A percentile compares a stretch with the other conserved stretches of the same genome.
Conservation (phyloP, 1,140 invertebrate species). For the Solen grandis region DNA sequence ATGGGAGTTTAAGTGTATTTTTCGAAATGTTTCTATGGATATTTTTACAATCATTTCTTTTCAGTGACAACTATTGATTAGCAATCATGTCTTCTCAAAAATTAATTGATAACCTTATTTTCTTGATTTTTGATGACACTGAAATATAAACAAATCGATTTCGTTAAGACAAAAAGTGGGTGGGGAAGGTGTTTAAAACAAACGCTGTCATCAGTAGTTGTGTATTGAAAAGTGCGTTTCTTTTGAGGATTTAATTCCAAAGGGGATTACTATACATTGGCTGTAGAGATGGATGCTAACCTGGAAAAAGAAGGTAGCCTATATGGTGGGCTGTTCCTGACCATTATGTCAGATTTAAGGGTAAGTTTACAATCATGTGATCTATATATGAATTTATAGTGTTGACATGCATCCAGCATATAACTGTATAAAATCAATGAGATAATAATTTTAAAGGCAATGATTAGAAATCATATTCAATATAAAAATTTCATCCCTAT, state of each 20-base stretch:
- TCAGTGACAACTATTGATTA: not conserved
- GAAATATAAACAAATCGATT: too few relatives aligned
- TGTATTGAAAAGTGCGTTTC: too few relatives aligned
- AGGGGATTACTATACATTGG: too few relatives aligned
- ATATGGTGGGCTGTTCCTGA: slow-evolving; percentile 46
- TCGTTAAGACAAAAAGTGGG: slow-evolving; percentile 38
- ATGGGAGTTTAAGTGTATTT: too few relatives aligned
- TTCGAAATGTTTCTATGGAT: too few relatives aligned
- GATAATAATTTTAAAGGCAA: too few relatives aligned
- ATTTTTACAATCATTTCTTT: too few relatives aligned
- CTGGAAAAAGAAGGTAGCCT: slow-evolving; percentile 46
- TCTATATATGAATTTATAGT: not conserved
- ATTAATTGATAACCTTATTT: not conserved
- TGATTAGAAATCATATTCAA: too few relatives aligned
- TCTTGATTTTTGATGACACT: not conserved
- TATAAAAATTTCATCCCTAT: too few relatives aligned
- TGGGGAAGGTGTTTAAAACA: slow-evolving; percentile 43
- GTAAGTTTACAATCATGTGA: slow-evolving; percentile 29
- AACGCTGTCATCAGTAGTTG: not conserved
- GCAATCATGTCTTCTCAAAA: not conserved
- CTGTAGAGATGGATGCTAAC: slow-evolving; percentile 18
- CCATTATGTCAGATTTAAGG: slow-evolving; percentile 36
- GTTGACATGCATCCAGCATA: too few relatives aligned
- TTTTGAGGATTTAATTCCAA: too few relatives aligned
- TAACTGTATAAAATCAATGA: too few relatives aligned